Percentiles rank a stretch among this genome's conserved stretches.
Conservation (phyloP, 2,888 invertebrate species). For the Phaonia tiefii region DNA sequence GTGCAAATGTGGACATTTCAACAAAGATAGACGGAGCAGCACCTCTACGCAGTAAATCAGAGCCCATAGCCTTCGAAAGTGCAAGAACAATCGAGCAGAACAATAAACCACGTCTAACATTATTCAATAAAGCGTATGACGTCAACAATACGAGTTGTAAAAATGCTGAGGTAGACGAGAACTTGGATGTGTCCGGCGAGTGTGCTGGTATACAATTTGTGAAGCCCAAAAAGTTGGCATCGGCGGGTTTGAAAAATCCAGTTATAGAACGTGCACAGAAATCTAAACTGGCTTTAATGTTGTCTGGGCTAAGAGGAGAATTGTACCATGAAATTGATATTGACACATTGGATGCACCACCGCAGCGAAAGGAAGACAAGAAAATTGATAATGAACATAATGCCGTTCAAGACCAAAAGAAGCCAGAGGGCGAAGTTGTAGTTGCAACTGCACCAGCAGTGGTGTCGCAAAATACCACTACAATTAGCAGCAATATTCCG, state of each 20-base stretch:
- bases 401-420: background rate
- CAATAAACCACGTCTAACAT: constrained; percentile 75
- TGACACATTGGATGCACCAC: constrained; percentile 56
- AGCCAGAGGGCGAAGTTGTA: background rate
- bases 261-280: constrained; percentile 76
- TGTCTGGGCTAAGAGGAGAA: constrained; percentile 78
- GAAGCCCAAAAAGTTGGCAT: constrained; percentile 76
- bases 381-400: background rate
- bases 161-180: constrained; percentile 35
- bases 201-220: constrained; percentile 77
- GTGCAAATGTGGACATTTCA: background rate
- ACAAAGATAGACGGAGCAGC: background rate
- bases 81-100: constrained; percentile 30
- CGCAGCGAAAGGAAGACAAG: background rate
- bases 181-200: constrained; percentile 68
- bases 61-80: constrained; percentile 57
- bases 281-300: constrained; percentile 78
- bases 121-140: constrained; percentile 76
- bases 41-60: constrained; percentile 20
- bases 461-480: constrained; percentile 1
- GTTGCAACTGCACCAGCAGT: background rate
- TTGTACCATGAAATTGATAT: constrained; percentile 73
- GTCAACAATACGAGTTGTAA: constrained; percentile 34
- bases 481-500: background rate
- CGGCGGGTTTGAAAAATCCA: constrained; percentile 70